Percentiles rank a stretch among this genome's conserved stretches.
phyloP scores from a whole-genome alignment of 2,113 vertebrate species.

The Microtus montanus region DNA sequence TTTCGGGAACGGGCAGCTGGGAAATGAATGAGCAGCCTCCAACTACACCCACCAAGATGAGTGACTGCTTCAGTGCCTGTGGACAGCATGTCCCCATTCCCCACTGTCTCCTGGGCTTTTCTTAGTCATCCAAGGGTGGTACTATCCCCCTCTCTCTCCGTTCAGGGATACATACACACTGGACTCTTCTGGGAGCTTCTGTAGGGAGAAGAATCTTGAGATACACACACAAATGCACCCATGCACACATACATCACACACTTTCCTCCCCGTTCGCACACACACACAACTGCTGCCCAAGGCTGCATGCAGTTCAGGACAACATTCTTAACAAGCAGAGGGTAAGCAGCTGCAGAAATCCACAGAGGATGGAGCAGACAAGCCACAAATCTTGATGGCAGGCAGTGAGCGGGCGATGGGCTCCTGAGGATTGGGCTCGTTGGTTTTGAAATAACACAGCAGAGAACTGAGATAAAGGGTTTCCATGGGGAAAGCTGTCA shows the following conservation, averaged over 20 bases:
- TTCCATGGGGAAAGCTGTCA: conserved; percentile 49
- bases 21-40: no score
- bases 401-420: background rate
- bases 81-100: background rate
- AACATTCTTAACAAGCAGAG: conserved; percentile 56
- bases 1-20: fast-evolving
- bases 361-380: conserved; percentile 38
- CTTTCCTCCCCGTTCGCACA: background rate
- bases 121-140: background rate
- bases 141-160: background rate
- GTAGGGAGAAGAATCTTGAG: background rate
- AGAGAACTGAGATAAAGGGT: conserved; percentile 68
- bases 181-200: background rate
- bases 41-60: no score
- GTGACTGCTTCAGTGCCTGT: background rate
- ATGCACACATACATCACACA: background rate
- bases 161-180: background rate
- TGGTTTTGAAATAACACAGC: conserved; percentile 76
- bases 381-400: conserved; percentile 69
- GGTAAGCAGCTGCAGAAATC: background rate
- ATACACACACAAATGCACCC: background rate
- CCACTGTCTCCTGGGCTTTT: background rate
- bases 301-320: background rate
- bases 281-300: background rate
- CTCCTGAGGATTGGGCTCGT: conserved; percentile 65